Base-by-base conservation (phyloP, 1,140 invertebrate species). In the Helicoverpa zea region DNA sequence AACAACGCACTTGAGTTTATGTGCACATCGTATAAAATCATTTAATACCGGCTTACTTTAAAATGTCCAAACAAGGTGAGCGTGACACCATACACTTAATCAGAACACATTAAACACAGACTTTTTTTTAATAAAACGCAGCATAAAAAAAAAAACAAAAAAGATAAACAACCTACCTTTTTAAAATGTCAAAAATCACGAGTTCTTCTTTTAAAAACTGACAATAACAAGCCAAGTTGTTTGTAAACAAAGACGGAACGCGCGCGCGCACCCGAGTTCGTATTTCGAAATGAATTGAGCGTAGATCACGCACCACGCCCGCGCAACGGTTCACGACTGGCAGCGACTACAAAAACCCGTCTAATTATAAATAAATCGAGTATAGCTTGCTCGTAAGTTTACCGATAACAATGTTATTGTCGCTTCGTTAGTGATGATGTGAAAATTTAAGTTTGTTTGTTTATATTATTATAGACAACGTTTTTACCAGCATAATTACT, bases 201-300 rank as follows among this genome's bases (percentile, higher is more conserved):
- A 49, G 72, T 47, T 73, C 54, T 49, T 54, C 7, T 35, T 43
- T 43, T 43, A 9, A 1, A 43, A 43, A 43, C 35, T 43, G 35
- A 43, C 35, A 43, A 43, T 43, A 43, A 43, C 35, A 43, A 43
- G 43, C 56, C 18, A 49, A 43, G 18, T 18, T 83, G 81, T 83
- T 83, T 77, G 81, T 83, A 83, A 83, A 83, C 81, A 83, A 83
- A 63, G 74, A 35, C 16, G 66, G 18, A 56, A 54, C 23, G 64
- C 54, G 70, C 61, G 58, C 47, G 79, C 79, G 72, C 79, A 56
- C 68, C 23, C 49, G 61, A 29, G 49, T 23, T 29, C n/a, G 29
- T 7, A 18, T 77, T 52, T 72, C 12, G 47, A 49, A 56, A 18
- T 18, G 51, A n/a, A 43, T 77, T 77, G 61, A 64, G 75, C 75